Evolutionary conservation across 2,113 vertebrate genomes (phyloP).

Genomic region (mouse (Mus musculus)): GRCm39 chr7:16298501-16299000

Average conservation of each 20-base stretch:
- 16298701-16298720: constrained; percentile 97
- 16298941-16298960: constrained; percentile 98
- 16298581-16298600: constrained; percentile 95
- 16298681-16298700: constrained; percentile 96
- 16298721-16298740: constrained; percentile 97
- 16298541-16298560: constrained; percentile 98
- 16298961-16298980: constrained; percentile 96
- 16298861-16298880: constrained; percentile 98
- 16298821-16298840: constrained; percentile 96
- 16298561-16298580: constrained; percentile 96
- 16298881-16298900: constrained; percentile 98
- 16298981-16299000: constrained; percentile 99
- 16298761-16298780: constrained; percentile 99
- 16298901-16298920: constrained; percentile 97
- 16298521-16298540: constrained; percentile 98
- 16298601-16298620: constrained; percentile 98
- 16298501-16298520: constrained; percentile 97
- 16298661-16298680: constrained; percentile 99
- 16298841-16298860: constrained; percentile 99
- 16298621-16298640: constrained; percentile 99
- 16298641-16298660: constrained; percentile 97
- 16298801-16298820: constrained; percentile 94
- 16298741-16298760: constrained; percentile 99
- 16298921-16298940: constrained; percentile 96
- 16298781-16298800: constrained; percentile 95